Conservation (phyloP, 1,140 invertebrate genomes). For the Dendrolimus kikuchii region DNA sequence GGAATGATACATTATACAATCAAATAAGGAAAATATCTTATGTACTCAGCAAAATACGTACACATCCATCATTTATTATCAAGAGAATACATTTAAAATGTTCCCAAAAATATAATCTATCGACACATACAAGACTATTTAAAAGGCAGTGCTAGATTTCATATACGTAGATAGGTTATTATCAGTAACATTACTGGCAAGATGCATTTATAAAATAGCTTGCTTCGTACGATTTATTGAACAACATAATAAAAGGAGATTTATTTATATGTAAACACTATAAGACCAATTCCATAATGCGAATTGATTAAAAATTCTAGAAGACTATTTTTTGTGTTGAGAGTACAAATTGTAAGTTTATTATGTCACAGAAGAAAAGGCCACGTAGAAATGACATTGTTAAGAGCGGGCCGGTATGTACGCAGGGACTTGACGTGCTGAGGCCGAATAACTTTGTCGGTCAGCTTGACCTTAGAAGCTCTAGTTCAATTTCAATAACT, state of each 20-base stretch:
- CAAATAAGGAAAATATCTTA: too few species aligned
- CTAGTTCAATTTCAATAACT: constrained; percentile 21
- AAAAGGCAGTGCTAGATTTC: constrained; percentile 37
- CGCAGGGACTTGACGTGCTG: constrained; percentile 21
- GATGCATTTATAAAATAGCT: constrained; percentile 18
- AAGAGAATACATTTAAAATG: too few species aligned
- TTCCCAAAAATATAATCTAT: too few species aligned
- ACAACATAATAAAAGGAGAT: background rate
- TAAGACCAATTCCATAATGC: too few species aligned
- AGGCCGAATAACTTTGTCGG: constrained; percentile 19
- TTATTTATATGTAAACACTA: too few species aligned
- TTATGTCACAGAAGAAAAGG: too few species aligned
- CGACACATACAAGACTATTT: too few species aligned
- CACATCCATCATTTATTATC: background rate
- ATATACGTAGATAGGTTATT: constrained; percentile 15
- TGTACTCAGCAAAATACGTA: background rate
- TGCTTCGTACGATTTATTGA: background rate
- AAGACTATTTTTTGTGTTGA: too few species aligned
- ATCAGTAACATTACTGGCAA: constrained; percentile 38
- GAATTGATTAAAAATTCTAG: too few species aligned
- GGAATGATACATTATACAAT: too few species aligned
- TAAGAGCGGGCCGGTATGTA: constrained; percentile 8
- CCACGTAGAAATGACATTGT: constrained; percentile 19
- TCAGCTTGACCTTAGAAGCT: constrained; percentile 20
- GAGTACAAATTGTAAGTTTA: too few species aligned